Evolutionary conservation across 2,797 vertebrate genomes (phyloP), one percentile per base, ranked within the genome.

Genomic region (Pseudopleuronectes americanus): DNA sequence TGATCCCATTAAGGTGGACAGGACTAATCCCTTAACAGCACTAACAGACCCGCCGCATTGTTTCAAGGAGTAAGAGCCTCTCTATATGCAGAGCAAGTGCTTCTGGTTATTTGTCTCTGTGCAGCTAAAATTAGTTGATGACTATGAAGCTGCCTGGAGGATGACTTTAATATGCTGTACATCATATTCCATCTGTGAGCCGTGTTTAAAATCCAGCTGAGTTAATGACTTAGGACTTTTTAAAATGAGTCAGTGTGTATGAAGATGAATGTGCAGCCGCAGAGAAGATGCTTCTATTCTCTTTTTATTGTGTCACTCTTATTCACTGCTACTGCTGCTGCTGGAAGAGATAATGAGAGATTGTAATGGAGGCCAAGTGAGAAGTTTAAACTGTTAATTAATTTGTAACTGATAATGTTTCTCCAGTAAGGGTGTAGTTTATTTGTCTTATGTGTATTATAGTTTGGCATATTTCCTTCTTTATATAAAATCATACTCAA

Each of bases 1-100:
- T 51, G 79, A 76, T 82, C 64, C 77, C 47, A 53, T 75, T 78
- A 69, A 72, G 53, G 53, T 60, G 73, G 81, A 76, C 31, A 33
- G 49, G 59, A 80, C 82, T 19, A 26, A 84, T 83, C 55, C 62
- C 61, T 77, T 65, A 43, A 72, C 75, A 60, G 47, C 64, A 24
- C 70, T 64, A 79, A 82, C 53, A 74, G 65, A 68, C 64, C 49
- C 49, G 64, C 54, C 17, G 23, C 53, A 33, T 24, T 36, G 49
- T 51, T 76, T 63, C 43, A 57, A 64, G 13, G 33, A 54, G 59
- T 31, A 14, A 57, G 53, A 51, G 33, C 68, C 24, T 69, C 43
- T 55, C 54, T 71, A 23, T 49, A 61, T 54, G 23, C 48, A 56
- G 38, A 69, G 48, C 33, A 74, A 31, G 60, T 5, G 3, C 65